Percentiles rank a stretch among this genome's conserved stretches.
Conservation (phyloP, 2,113 vertebrate genomes). For the Thamnophis sirtalis region DNA sequence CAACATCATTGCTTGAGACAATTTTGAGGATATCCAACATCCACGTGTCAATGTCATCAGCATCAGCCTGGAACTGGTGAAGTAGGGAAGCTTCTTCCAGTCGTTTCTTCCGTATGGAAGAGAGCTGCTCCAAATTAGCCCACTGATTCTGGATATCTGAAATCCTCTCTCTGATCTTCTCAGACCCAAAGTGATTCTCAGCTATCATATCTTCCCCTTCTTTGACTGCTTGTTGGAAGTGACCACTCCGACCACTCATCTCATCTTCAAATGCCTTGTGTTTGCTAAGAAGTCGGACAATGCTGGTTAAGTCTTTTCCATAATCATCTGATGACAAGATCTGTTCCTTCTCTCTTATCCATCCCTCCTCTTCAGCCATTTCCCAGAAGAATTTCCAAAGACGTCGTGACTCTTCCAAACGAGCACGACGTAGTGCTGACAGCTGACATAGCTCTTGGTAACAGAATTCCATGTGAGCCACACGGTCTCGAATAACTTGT, state of each 20-base stretch:
- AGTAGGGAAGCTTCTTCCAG: slow-evolving; percentile 85
- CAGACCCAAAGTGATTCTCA: slow-evolving; percentile 85
- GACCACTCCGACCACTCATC: slow-evolving; percentile 85
- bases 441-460: slow-evolving; percentile 93
- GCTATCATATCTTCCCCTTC: slow-evolving; percentile 89
- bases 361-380: slow-evolving; percentile 95
- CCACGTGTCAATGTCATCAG: slow-evolving; percentile 89
- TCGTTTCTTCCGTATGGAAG: slow-evolving; percentile 77
- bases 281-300: slow-evolving; percentile 86
- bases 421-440: slow-evolving; percentile 82
- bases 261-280: slow-evolving; percentile 92
- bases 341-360: slow-evolving; percentile 96
- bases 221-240: slow-evolving; percentile 85
- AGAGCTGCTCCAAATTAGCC: slow-evolving; percentile 86
- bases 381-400: slow-evolving; percentile 99
- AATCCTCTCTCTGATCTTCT: slow-evolving; percentile 85
- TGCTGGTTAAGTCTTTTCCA: slow-evolving; percentile 88
- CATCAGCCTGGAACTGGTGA: slow-evolving; percentile 92
- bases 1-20: slow-evolving; percentile 89
- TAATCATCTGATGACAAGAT: slow-evolving; percentile 88
- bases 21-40: slow-evolving; percentile 91
- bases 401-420: slow-evolving; percentile 88
- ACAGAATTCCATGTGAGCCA: slow-evolving; percentile 93
- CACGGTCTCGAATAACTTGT: slow-evolving; percentile 87
- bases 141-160: slow-evolving; percentile 86